These are phyloP conservation scores for Goniozus legneri DNA, from an alignment of 1,140 invertebrate species.

Conservation along the genomic window DNA sequence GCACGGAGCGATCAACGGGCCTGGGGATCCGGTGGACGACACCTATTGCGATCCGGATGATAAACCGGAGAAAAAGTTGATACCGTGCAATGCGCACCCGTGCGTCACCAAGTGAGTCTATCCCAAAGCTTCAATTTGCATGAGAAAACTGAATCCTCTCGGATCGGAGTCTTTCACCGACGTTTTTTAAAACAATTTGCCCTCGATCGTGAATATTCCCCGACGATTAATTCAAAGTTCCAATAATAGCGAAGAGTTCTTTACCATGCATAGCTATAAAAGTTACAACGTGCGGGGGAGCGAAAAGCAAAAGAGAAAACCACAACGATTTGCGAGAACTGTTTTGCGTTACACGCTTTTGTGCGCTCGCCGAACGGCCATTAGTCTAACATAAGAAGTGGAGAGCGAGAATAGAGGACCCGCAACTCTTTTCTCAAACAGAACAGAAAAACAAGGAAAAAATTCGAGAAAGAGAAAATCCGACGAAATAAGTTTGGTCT, in stretches of 20 bases:
- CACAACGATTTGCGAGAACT: slow-evolving; percentile 13
- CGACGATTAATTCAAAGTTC: too few species aligned
- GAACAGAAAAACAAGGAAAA: too few species aligned
- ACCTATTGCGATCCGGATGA: slow-evolving; percentile 73
- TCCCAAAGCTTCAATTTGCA: slow-evolving; percentile 6
- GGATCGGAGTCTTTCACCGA: too few species aligned
- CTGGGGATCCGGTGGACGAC: slow-evolving; percentile 75
- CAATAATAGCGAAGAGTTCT: too few species aligned
- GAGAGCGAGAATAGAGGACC: slow-evolving; percentile 17
- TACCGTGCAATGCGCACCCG: slow-evolving; percentile 79
- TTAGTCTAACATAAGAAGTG: slow-evolving; percentile 17
- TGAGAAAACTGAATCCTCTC: too few species aligned
- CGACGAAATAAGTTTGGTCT: too few species aligned
- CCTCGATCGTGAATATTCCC: too few species aligned
- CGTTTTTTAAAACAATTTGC: too few species aligned
- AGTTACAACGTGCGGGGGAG: slow-evolving; percentile 2
- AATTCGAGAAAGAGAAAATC: too few species aligned
- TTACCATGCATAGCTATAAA: too few species aligned
- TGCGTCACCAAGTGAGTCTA: slow-evolving; percentile 81
- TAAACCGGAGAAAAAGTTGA: slow-evolving; percentile 70
- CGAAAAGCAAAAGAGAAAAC: slow-evolving; percentile 8
- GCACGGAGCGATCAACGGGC: slow-evolving; percentile 68
- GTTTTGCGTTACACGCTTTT: slow-evolving; percentile 16
- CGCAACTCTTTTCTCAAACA: too few species aligned
- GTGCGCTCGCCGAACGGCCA: slow-evolving; percentile 29